Conservation (phyloP, 2,113 vertebrate genomes). For the Mastomys natalensis region DNA sequence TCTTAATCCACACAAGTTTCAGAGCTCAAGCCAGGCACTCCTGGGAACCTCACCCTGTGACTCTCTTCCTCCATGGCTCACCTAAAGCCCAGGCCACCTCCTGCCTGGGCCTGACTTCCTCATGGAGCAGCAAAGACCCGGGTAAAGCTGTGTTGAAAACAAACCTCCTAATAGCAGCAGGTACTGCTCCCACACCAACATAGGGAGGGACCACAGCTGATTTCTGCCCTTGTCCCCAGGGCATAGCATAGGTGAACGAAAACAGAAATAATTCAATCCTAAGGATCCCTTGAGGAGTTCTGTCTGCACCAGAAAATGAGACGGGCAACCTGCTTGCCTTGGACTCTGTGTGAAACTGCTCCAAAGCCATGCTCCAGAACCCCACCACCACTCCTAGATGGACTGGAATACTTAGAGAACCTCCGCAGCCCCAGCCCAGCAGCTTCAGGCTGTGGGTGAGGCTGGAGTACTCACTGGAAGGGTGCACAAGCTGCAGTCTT, state of each 20-base stretch:
- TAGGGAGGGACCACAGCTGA: background rate
- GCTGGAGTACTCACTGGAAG: background rate
- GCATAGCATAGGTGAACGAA: slow-evolving; percentile 46
- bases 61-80: background rate
- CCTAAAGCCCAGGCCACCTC: background rate
- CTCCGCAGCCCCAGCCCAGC: background rate
- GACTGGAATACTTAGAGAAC: too few relatives aligned
- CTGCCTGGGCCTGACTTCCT: background rate
- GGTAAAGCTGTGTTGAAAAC: background rate
- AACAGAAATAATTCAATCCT: slow-evolving; percentile 61
- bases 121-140: background rate
- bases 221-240: slow-evolving; percentile 22
- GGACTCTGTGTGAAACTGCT: background rate
- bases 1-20: background rate
- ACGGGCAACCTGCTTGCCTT: background rate
- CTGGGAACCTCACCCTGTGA: background rate
- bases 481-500: background rate
- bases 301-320: background rate
- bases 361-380: background rate
- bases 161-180: rapidly evolving
- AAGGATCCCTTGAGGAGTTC: background rate
- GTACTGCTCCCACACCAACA: background rate
- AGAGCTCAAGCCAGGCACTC: background rate
- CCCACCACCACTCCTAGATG: background rate
- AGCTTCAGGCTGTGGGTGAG: too few relatives aligned